Conservation (phyloP, 2,888 invertebrate species). For the Eilema sororculum region DNA sequence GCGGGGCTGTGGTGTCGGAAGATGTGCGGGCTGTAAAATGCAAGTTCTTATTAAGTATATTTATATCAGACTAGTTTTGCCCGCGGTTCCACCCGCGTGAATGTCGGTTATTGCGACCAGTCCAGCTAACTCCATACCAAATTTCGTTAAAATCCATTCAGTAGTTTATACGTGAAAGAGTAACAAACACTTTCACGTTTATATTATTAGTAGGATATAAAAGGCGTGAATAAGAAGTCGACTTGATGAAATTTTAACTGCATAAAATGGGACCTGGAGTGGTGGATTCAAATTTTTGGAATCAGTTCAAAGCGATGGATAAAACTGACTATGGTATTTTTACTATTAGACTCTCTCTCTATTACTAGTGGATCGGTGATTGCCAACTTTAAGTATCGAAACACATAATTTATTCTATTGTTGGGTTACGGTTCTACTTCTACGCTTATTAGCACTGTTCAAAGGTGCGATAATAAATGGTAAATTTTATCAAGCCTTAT, state of each 20-base stretch:
- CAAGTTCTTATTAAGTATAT: background rate
- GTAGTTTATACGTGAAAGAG: no score
- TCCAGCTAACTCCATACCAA: no score
- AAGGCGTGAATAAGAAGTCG: no score
- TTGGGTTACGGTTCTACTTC: background rate
- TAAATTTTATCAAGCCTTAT: background rate
- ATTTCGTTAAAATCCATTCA: no score
- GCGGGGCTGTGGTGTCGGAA: conserved; percentile 92
- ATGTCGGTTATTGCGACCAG: no score
- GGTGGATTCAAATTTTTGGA: no score
- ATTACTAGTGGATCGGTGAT: background rate
- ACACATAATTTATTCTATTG: background rate
- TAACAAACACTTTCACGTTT: no score
- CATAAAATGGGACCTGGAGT: no score
- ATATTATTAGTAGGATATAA: no score
- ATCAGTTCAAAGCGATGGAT: background rate
- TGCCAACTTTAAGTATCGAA: background rate
- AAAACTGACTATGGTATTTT: background rate
- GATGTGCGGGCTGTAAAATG: conserved; percentile 69
- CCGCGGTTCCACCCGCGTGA: no score
- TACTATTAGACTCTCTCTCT: no score
- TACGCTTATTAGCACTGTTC: background rate
- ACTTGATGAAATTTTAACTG: no score
- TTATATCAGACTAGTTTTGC: background rate
- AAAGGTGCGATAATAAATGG: background rate